A percentile compares a stretch with the other conserved stretches of the same genome.
Evolutionary conservation across 2,888 invertebrate species (phyloP).

Genomic region (Chesias legatella): DNA sequence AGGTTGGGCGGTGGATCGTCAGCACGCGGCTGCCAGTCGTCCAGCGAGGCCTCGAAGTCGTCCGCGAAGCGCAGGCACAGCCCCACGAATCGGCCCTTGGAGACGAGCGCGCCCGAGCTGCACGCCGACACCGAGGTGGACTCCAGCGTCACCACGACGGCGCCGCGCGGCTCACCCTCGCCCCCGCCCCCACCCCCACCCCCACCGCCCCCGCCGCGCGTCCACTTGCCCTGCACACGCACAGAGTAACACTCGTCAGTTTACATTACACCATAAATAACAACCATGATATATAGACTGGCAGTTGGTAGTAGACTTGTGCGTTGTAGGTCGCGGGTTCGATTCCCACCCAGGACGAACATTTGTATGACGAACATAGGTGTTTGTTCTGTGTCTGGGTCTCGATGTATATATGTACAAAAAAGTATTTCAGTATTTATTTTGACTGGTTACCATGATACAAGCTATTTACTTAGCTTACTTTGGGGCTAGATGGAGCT

Average conservation of each 20-base stretch:
- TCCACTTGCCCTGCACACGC: slow-evolving; percentile 32
- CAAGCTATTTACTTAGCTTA: no score
- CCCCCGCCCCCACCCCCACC: slow-evolving; percentile 46
- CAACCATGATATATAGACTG: no score
- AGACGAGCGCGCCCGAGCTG: slow-evolving; percentile 95
- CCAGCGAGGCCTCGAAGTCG: slow-evolving; percentile 97
- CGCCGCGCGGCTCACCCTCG: slow-evolving; percentile 91
- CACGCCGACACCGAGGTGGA: slow-evolving; percentile 97
- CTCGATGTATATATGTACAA: no score
- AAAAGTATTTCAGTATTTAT: no score
- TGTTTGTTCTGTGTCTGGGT: no score
- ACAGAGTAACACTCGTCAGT: background rate
- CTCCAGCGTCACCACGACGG: slow-evolving; percentile 97
- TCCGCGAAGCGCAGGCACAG: slow-evolving; percentile 97
- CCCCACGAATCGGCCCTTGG: slow-evolving; percentile 89
- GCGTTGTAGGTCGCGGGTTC: no score
- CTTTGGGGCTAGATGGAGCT: no score
- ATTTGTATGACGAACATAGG: no score
- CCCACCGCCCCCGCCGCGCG: slow-evolving; percentile 18
- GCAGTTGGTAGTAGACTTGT: no score
- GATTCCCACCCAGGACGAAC: no score
- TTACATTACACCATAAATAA: no score
- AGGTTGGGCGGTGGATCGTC: slow-evolving; percentile 91
- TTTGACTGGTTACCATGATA: no score
- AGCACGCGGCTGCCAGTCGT: slow-evolving; percentile 97